phyloP scores from a whole-genome alignment of 2,113 vertebrate species.

The Myiopsitta monachus region DNA sequence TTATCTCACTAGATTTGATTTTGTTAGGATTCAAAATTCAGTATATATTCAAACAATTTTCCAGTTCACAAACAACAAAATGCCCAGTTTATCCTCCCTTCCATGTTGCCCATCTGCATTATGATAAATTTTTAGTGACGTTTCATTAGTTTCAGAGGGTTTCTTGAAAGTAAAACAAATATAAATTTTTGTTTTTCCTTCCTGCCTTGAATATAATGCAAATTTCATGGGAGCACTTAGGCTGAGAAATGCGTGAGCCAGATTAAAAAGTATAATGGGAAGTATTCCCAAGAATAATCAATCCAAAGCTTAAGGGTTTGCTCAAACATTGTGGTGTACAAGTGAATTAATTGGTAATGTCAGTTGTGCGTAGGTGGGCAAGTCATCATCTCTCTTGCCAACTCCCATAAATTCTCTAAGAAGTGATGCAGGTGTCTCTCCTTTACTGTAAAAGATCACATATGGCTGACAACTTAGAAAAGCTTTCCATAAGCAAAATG shows the following conservation, averaged over 20 bases:
- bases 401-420: not conserved
- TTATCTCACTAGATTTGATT: conserved; percentile 31
- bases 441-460: not conserved
- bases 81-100: not conserved
- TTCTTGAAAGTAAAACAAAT: not conserved
- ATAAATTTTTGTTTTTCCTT: not conserved
- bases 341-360: not conserved
- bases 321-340: not conserved
- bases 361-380: not conserved
- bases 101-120: not conserved
- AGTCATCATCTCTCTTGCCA: not conserved
- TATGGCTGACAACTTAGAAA: not conserved
- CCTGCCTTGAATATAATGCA: not conserved
- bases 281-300: not conserved
- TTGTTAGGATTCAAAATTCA: not conserved
- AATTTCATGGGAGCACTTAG: not conserved
- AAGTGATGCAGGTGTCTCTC: not conserved
- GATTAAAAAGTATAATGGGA: not conserved
- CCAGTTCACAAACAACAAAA: not conserved
- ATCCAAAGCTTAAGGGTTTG: not conserved
- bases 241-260: not conserved
- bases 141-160: not conserved
- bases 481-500: not conserved
- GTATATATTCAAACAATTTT: not conserved
- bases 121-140: not conserved